Percentiles rank a stretch among this genome's conserved stretches.
These are phyloP conservation scores for Gisinianus flammeolus DNA, from an alignment of 2,888 invertebrate genomes.

Conservation along the genomic window DNA sequence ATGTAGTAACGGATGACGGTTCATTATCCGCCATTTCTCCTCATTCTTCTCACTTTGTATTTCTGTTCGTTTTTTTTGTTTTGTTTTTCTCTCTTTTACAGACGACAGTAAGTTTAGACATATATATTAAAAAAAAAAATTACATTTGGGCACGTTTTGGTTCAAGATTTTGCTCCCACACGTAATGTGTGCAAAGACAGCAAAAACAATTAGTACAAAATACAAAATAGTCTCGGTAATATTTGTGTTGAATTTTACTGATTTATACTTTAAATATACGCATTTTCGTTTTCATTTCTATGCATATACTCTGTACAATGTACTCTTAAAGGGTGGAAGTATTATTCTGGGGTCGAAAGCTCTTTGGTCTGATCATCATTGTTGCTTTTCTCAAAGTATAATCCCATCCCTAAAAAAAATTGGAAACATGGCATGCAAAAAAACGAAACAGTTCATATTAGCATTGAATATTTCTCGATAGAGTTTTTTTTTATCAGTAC, in stretches of 20 bases:
- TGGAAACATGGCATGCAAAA: no score
- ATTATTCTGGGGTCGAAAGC: constrained; percentile 59
- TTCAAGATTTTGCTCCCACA: constrained; percentile 14
- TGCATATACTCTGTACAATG: constrained; percentile 17
- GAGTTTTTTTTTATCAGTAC: background rate
- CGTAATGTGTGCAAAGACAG: background rate
- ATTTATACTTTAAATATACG: background rate
- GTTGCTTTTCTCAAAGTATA: constrained; percentile 86
- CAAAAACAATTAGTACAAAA: background rate
- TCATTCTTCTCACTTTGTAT: background rate
- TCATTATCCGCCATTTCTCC: background rate
- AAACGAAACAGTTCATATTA: background rate
- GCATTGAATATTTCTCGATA: background rate
- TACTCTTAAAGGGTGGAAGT: constrained; percentile 11
- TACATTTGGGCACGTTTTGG: constrained; percentile 38
- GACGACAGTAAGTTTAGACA: background rate
- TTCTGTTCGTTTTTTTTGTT: background rate
- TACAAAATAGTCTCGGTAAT: constrained; percentile 21
- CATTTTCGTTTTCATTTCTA: constrained; percentile 13
- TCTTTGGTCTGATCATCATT: constrained; percentile 91
- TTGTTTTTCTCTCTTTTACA: background rate
- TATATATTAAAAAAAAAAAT: constrained; percentile 11
- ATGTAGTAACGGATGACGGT: background rate
- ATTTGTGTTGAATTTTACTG: background rate
- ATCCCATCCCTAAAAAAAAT: constrained; percentile 80